A percentile compares a stretch with the other conserved stretches of the same genome.
phyloP scores from a whole-genome alignment of 2,888 invertebrate species.

The Hypena proboscidalis region DNA sequence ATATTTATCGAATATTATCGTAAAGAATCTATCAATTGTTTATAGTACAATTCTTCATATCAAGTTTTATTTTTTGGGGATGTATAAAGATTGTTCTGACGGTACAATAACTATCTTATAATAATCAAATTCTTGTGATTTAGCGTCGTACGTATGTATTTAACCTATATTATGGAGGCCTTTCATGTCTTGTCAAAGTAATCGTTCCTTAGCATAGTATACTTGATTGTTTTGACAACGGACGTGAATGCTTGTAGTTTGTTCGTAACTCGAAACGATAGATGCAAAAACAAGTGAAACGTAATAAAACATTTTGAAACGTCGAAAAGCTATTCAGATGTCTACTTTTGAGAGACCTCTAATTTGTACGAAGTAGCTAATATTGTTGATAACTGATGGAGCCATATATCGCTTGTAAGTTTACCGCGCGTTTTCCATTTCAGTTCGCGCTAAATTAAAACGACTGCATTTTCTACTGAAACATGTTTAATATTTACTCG shows the following conservation, averaged over 20 bases:
- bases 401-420: slow-evolving; percentile 51
- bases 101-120: slow-evolving; percentile 65
- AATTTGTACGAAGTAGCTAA: slow-evolving; percentile 21
- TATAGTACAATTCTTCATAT: slow-evolving; percentile 70
- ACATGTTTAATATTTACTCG: slow-evolving; percentile 39
- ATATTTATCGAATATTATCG: slow-evolving; percentile 10
- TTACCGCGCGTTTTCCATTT: slow-evolving; percentile 34
- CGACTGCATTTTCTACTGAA: slow-evolving; percentile 59
- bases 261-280: slow-evolving; percentile 27
- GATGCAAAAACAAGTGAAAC: slow-evolving; percentile 22
- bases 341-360: slow-evolving; percentile 18
- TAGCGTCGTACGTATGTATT: slow-evolving; percentile 61
- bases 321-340: slow-evolving; percentile 3
- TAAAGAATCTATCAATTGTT: slow-evolving; percentile 22
- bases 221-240: slow-evolving; percentile 21
- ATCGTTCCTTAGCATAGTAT: slow-evolving; percentile 23
- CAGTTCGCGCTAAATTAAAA: slow-evolving; percentile 50
- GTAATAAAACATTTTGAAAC: slow-evolving; percentile 13
- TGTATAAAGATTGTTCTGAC: slow-evolving; percentile 50
- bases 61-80: slow-evolving; percentile 45
- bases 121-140: slow-evolving; percentile 64
- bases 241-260: slow-evolving; percentile 16
- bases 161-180: slow-evolving; percentile 25
- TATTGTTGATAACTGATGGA: slow-evolving; percentile 30
- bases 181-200: slow-evolving; percentile 26